Evolutionary conservation across 2,888 invertebrate species (phyloP), one percentile per base, ranked within the genome.

Genomic region (Dasysyrphus albostriatus): DNA sequence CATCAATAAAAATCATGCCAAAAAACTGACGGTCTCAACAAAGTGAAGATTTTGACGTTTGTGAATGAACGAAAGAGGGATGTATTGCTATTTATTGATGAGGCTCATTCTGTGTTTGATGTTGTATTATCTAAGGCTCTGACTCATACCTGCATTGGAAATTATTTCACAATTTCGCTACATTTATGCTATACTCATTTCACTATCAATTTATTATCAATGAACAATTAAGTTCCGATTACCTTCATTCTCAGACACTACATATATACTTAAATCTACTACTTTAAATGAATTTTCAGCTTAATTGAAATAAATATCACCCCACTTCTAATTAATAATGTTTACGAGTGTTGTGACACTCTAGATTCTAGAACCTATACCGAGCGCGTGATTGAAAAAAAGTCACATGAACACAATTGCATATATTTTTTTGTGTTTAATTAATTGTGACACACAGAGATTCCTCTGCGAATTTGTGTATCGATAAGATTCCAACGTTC

Each of bases 391-490:
- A 78, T 83, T 75, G 51, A 14, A 58, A 59, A 70, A 47, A 73
- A 73, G 65, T 82, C 82, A 77, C 77, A 82, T 82, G 82, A 72
- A 12, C 24, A 61, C 29, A 39, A 47, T 59, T 79, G 72, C 70
- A 70, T 42, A 70, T 42, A 37, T 67, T 73, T 49, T 49, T 72
- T 59, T 54, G 44, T 67, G 56, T 56, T 83, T 51, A 73, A 83
- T 83, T 83, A 58, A 78, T 73, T 54, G 70, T 24, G 24, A 24
- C 24, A 44, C 73, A 16, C 24, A 24, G 44, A 56, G 54, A 32
- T 54, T 65, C 42, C 49, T 65, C 72, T 65, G 32, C 24, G 16
- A 49, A 67, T 67, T 67, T 37, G 7, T 54, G 4, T 32, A 49
- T 19, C 32, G 14, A 61, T 61, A 61, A 42, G 39, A 39, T 42